phyloP scores from a whole-genome alignment of 2,888 invertebrate genomes.

The Cremastinae sp. region DNA sequence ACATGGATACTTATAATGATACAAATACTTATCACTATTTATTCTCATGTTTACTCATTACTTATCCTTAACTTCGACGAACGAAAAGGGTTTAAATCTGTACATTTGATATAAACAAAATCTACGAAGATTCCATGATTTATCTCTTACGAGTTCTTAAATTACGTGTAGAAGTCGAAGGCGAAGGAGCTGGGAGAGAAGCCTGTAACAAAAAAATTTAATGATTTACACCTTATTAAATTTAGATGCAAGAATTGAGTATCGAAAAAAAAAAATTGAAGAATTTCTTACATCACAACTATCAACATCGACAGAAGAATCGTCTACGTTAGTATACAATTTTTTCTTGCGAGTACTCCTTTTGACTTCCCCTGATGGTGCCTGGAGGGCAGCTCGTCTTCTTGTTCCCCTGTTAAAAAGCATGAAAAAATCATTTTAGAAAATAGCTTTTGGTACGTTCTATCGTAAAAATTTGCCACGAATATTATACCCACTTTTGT shows the following conservation, averaged over 20 bases:
- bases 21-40: too few species aligned
- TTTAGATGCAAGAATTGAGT: too few species aligned
- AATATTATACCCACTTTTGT: constrained; percentile 66
- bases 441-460: neutral
- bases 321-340: constrained; percentile 66
- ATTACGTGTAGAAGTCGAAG: constrained; percentile 61
- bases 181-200: constrained; percentile 54
- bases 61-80: too few species aligned
- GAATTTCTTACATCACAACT: constrained; percentile 63
- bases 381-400: constrained; percentile 56
- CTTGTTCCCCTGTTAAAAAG: constrained; percentile 56
- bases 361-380: constrained; percentile 60
- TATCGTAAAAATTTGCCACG: neutral
- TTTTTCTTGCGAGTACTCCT: constrained; percentile 69
- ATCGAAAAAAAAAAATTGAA: too few species aligned
- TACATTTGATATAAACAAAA: constrained; percentile 18
- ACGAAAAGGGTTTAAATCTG: constrained; percentile 1
- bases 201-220: constrained; percentile 27
- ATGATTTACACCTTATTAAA: constrained; percentile 5
- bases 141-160: constrained; percentile 65
- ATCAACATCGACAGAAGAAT: constrained; percentile 69
- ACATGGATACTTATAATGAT: neutral
- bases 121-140: neutral
- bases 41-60: too few species aligned
- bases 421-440: constrained; percentile 3